Percentiles rank a stretch among this genome's conserved stretches.
These are phyloP conservation scores for Potorous gilbertii DNA, from an alignment of 2,797 vertebrate species.

Conservation along the genomic window DNA sequence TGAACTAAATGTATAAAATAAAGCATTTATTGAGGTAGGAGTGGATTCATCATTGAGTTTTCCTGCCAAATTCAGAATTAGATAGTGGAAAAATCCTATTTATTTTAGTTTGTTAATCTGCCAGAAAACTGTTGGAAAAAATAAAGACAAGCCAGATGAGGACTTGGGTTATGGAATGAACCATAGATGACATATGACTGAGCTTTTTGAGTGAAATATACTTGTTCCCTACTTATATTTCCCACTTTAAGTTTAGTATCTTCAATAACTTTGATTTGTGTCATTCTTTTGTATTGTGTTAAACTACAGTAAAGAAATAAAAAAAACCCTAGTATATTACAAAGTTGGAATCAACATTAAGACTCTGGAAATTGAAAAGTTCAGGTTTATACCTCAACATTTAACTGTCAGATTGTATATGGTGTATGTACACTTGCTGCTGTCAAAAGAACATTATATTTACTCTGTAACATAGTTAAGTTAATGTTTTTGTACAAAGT, in stretches of 20 bases:
- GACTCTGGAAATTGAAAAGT: slow-evolving; percentile 72
- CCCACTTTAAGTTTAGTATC: slow-evolving; percentile 49
- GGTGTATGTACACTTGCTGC: slow-evolving; percentile 66
- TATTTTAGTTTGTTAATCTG: slow-evolving; percentile 77
- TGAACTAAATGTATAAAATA: slow-evolving; percentile 73
- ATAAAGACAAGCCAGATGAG: slow-evolving; percentile 77
- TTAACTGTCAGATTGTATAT: slow-evolving; percentile 70
- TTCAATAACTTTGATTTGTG: slow-evolving; percentile 60
- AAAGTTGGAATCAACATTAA: slow-evolving; percentile 66
- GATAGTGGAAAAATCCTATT: slow-evolving; percentile 81
- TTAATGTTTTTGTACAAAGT: slow-evolving; percentile 65
- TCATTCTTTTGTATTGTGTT: slow-evolving; percentile 39
- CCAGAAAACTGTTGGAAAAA: slow-evolving; percentile 78
- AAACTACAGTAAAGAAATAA: slow-evolving; percentile 64
- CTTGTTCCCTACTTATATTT: slow-evolving; percentile 58
- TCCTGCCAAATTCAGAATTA: slow-evolving; percentile 79
- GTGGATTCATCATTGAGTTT: slow-evolving; percentile 74
- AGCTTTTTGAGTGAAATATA: slow-evolving; percentile 61
- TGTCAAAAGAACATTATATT: slow-evolving; percentile 71
- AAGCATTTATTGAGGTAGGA: slow-evolving; percentile 74
- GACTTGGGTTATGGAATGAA: slow-evolving; percentile 70
- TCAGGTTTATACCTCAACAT: slow-evolving; percentile 72
- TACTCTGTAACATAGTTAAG: slow-evolving; percentile 63
- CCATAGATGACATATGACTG: slow-evolving; percentile 69
- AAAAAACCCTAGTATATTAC: slow-evolving; percentile 32